Evolutionary conservation across 2,113 vertebrate genomes (phyloP).

Genomic region (Arizona elegans): DNA sequence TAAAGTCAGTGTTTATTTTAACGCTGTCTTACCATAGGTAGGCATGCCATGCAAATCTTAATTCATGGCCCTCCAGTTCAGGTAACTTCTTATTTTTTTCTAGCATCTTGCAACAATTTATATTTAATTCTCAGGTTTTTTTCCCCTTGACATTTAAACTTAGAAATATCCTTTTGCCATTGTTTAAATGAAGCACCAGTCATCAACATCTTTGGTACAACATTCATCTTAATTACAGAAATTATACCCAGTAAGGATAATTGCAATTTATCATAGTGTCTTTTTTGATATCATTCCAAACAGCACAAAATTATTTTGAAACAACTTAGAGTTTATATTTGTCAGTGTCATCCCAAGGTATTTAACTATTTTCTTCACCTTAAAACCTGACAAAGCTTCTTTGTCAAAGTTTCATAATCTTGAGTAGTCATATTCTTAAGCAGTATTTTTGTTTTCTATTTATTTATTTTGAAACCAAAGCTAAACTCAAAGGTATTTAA

Average conservation of each 20-base stretch:
- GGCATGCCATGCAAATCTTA: not conserved
- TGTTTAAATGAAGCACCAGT: not conserved
- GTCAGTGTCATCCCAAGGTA: not conserved
- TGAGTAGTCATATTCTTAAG: not conserved
- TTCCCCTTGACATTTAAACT: not conserved
- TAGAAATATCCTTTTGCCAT: not conserved
- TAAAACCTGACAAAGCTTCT: not conserved
- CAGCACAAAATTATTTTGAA: not conserved
- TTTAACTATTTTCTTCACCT: not conserved
- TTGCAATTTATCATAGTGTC: not conserved
- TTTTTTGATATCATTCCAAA: not conserved
- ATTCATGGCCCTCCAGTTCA: not conserved
- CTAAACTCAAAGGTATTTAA: not conserved
- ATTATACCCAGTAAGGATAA: not conserved
- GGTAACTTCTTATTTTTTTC: not conserved
- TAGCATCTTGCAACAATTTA: not conserved
- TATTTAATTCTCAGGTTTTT: not conserved
- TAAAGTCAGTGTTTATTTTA: not conserved
- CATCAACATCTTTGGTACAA: not conserved
- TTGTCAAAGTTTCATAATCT: not conserved
- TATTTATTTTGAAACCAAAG: not conserved
- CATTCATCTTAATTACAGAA: not conserved
- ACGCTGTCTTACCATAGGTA: not conserved
- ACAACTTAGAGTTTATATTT: not conserved
- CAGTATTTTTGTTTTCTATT: not conserved